Percentiles rank a stretch among this genome's conserved stretches.
Conservation (phyloP, 2,113 vertebrate species). For the Riparia riparia region DNA sequence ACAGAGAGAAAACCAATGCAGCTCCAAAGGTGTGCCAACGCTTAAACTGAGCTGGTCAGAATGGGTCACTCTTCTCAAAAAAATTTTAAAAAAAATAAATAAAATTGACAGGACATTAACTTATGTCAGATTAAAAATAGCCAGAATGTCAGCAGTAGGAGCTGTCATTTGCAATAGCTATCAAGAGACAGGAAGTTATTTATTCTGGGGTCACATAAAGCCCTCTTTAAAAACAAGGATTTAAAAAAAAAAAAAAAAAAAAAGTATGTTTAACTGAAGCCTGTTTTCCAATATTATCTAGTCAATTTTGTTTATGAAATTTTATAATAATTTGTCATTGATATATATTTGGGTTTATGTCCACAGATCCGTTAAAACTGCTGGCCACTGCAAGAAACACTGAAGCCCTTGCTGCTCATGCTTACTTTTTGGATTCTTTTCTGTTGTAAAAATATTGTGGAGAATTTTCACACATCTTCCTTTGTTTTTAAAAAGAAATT, state of each 20-base stretch:
- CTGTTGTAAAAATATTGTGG: neutral
- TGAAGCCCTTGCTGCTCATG: neutral
- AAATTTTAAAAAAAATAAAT: neutral
- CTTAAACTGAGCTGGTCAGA: neutral
- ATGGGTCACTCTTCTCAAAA: fast-evolving
- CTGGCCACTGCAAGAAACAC: neutral
- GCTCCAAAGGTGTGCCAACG: neutral
- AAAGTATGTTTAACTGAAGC: neutral
- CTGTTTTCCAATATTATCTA: neutral
- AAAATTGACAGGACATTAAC: neutral
- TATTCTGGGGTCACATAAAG: neutral
- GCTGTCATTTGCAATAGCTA: slow-evolving; percentile 39
- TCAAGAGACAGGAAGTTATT: slow-evolving; percentile 41
- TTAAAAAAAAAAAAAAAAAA: neutral
- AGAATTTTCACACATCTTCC: neutral
- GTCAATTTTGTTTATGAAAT: neutral
- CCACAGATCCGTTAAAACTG: neutral
- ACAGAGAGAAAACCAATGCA: neutral
- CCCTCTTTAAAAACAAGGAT: slow-evolving; percentile 6
- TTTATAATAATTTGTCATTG: neutral
- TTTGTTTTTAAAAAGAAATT: slow-evolving; percentile 27
- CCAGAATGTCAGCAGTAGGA: slow-evolving; percentile 28
- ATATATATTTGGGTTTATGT: neutral
- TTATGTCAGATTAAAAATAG: slow-evolving; percentile 23
- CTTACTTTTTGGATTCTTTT: neutral